Evolutionary conservation across 2,888 invertebrate species (phyloP).

Genomic region (Chloromyia formosa): DNA sequence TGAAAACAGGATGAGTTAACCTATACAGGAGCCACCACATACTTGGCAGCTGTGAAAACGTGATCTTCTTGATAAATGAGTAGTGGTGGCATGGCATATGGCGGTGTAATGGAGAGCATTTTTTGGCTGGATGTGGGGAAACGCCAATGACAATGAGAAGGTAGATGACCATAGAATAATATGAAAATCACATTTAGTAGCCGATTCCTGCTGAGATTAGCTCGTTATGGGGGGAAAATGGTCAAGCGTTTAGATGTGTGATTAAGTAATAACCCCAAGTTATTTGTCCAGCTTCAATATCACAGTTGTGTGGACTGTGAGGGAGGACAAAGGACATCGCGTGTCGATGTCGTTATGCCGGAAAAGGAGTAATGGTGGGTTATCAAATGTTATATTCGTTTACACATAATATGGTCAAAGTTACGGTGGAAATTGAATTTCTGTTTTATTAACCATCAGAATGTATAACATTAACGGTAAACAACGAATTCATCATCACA

Average conservation of each 20-base stretch:
- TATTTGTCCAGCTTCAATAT: constrained; percentile 35
- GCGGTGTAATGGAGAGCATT: background rate
- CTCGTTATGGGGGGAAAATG: constrained; percentile 19
- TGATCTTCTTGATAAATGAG: constrained; percentile 38
- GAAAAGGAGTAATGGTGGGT: background rate
- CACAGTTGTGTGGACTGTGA: background rate
- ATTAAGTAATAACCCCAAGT: constrained; percentile 37
- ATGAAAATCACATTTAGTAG: constrained; percentile 36
- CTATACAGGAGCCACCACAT: constrained; percentile 12
- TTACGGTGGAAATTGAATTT: too few species aligned
- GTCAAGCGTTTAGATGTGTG: constrained; percentile 10
- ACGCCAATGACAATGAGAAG: background rate
- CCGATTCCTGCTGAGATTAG: constrained; percentile 15
- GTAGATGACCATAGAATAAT: background rate
- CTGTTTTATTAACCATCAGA: too few species aligned
- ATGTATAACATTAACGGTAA: too few species aligned
- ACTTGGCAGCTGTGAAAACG: background rate
- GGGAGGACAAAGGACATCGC: too few species aligned
- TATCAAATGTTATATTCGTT: too few species aligned
- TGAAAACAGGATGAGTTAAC: constrained; percentile 25
- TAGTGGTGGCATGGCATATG: background rate
- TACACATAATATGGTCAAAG: too few species aligned
- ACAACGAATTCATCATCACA: too few species aligned
- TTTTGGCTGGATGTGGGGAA: background rate
- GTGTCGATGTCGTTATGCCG: background rate